Evolutionary conservation across 1,140 invertebrate species (phyloP), one percentile per base, ranked within the genome.

Genomic region (Drosophila virilis): DNA sequence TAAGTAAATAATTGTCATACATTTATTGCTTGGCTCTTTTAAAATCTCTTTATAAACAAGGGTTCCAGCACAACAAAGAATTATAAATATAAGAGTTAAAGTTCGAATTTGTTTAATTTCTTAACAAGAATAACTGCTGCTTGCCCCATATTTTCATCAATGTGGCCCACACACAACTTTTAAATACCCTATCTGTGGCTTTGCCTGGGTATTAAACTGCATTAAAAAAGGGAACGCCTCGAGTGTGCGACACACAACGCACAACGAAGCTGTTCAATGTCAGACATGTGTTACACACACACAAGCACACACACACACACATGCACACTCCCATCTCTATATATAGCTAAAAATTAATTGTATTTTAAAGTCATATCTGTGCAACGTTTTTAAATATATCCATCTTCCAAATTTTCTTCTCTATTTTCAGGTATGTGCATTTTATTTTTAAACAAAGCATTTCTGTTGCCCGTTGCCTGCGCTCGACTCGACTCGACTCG

Each of bases 401-500:
- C 28, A 57, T 61, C 33, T 46, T 46, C 15, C 10, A 13, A 9
- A 9, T 46, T 13, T 57, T 38, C 13, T 45, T 74, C 35, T 60
- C 13, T 82, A 68, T 57, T 82, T 84, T 17, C 59, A 84, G 67
- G 76, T 82, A 84, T 40, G 58, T 67, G 45, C 40, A 46, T 65
- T 55, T 73, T 60, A 73, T 73, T 73, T 73, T 54, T 54, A 40
- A 38, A 13, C n/a, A 32, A 37, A 70, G 13, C 13, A 46, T 17
- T 48, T 22, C 6, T n/a, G 3, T 46, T 37, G 12, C 33, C 48
- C 50, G 22, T 28, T 6, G 42, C 8, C 17, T 6, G 6, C 50
- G 22, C 22, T 35, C 15, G 22, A 22, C 17, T 28, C 17, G 8
- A 0, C 17, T 22, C 22, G 22, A 22, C 22, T 22, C 22, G 22